phyloP scores from a whole-genome alignment of 2,888 invertebrate genomes.

The Sesamia inferens region DNA sequence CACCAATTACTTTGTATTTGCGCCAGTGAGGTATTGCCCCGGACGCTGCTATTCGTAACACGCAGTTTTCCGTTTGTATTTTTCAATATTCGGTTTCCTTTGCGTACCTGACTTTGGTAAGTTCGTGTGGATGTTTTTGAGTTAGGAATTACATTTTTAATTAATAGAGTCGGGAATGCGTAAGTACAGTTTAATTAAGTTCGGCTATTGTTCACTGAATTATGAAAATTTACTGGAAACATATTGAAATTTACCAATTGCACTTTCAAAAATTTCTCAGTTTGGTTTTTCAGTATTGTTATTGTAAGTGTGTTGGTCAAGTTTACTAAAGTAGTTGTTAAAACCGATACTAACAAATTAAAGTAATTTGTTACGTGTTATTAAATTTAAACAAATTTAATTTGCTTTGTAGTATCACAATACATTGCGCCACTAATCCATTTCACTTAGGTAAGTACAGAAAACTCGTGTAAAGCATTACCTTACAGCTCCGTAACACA shows the following conservation, averaged over 20 bases:
- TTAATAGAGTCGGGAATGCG: neutral
- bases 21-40: constrained; percentile 73
- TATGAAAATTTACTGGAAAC: neutral
- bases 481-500: constrained; percentile 26
- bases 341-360: too few species aligned
- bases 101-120: constrained; percentile 45
- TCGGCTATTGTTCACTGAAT: neutral
- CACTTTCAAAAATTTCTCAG: constrained; percentile 9
- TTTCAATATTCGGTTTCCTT: constrained; percentile 72
- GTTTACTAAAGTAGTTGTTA: too few species aligned
- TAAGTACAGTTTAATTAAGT: neutral
- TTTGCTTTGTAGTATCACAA: neutral
- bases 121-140: constrained; percentile 33
- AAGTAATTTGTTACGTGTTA: too few species aligned
- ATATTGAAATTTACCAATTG: too few species aligned
- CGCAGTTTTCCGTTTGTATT: constrained; percentile 67
- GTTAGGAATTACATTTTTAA: constrained; percentile 1
- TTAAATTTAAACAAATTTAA: too few species aligned
- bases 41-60: constrained; percentile 58
- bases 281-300: neutral
- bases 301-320: too few species aligned
- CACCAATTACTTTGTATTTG: constrained; percentile 83
- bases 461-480: constrained; percentile 38
- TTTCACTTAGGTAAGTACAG: constrained; percentile 17
- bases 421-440: constrained; percentile 27